Conservation (phyloP, 2,797 vertebrate species). For the Hirundo rustica region DNA sequence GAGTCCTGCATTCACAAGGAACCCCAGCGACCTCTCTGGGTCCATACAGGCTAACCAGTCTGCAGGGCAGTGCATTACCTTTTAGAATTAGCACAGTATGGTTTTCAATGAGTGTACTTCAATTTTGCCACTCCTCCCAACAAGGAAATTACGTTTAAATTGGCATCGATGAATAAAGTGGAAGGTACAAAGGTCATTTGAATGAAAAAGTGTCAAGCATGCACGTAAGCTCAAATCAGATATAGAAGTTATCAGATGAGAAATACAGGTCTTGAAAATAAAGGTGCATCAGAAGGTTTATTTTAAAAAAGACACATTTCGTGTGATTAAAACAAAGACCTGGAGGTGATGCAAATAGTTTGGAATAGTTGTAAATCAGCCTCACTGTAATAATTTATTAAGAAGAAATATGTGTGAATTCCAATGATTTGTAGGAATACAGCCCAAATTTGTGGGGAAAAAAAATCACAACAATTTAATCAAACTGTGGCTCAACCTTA, state of each 20-base stretch:
- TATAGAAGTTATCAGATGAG: background rate
- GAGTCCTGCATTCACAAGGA: background rate
- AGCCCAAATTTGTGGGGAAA: background rate
- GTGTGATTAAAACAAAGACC: background rate
- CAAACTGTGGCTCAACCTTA: background rate
- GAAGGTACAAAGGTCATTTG: background rate
- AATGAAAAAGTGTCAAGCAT: background rate
- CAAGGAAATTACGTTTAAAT: background rate
- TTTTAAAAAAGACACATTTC: background rate
- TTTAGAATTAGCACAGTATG: background rate
- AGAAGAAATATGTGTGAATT: background rate
- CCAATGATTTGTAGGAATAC: background rate
- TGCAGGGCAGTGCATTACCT: background rate
- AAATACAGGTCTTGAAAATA: background rate
- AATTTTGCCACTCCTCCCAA: background rate
- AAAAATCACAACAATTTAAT: background rate
- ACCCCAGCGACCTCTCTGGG: background rate
- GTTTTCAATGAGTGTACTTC: background rate
- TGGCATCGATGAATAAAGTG: background rate
- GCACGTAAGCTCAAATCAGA: background rate
- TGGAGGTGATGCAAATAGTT: background rate
- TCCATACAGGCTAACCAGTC: background rate
- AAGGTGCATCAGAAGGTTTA: rapidly evolving
- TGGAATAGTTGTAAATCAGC: background rate
- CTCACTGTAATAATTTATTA: background rate